Conservation (phyloP, 2,888 invertebrate species). For the Arrhopalites spinosus region DNA sequence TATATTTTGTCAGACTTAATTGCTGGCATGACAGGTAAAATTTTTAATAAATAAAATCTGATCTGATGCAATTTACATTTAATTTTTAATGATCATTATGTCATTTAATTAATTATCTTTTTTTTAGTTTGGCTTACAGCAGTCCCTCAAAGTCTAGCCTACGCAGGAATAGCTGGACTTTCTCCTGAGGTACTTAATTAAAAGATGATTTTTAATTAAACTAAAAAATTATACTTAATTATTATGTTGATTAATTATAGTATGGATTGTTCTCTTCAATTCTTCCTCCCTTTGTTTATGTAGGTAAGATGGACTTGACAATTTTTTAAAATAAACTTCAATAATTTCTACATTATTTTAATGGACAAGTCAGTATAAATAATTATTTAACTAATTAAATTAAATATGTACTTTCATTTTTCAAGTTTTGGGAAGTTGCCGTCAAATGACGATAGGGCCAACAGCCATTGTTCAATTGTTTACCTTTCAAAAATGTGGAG, state of each 20-base stretch:
- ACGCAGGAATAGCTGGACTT: constrained; percentile 40
- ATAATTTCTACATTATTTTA: no score
- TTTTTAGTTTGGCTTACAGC: constrained; percentile 82
- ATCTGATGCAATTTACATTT: no score
- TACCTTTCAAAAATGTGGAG: constrained; percentile 39
- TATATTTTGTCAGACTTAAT: constrained; percentile 83
- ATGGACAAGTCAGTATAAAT: no score
- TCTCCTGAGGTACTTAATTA: constrained; percentile 32
- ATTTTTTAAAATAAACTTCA: no score
- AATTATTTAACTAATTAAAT: no score
- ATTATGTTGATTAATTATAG: constrained; percentile 24
- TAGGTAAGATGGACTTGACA: constrained; percentile 6
- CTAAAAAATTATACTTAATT: neutral
- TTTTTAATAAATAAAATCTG: no score
- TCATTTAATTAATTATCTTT: no score
- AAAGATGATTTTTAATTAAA: neutral
- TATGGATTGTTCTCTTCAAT: constrained; percentile 41
- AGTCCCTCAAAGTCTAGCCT: constrained; percentile 86
- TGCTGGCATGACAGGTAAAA: constrained; percentile 74
- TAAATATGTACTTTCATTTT: no score
- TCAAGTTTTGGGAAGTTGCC: constrained; percentile 32
- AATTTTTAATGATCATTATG: no score
- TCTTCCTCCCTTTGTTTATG: constrained; percentile 38
- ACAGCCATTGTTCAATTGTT: constrained; percentile 40
- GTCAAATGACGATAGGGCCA: constrained; percentile 40